phyloP scores from a whole-genome alignment of 2,888 invertebrate species.

The Diabrotica balteata region DNA sequence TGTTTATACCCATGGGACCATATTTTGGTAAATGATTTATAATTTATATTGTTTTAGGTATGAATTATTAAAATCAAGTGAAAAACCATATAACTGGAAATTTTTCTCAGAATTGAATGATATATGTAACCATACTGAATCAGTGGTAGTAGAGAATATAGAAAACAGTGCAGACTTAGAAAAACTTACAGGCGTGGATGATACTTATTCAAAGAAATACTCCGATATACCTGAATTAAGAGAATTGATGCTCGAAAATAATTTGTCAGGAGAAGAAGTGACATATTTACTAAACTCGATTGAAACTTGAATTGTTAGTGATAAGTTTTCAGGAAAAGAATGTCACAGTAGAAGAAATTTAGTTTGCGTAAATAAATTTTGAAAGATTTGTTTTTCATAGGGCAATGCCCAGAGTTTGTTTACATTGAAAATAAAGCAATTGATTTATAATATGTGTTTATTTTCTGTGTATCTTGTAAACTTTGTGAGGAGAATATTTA shows the following conservation, averaged over 20 bases:
- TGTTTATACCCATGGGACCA: too few species aligned
- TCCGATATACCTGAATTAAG: constrained; percentile 30
- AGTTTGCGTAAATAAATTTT: not conserved
- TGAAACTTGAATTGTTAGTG: constrained; percentile 13
- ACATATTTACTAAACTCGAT: constrained; percentile 28
- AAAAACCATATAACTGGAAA: constrained; percentile 24
- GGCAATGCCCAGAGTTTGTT: constrained; percentile 2
- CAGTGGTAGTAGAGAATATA: constrained; percentile 12
- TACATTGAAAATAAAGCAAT: too few species aligned
- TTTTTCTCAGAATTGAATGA: constrained; percentile 25
- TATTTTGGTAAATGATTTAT: too few species aligned
- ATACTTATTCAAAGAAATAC: constrained; percentile 20
- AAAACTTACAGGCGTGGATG: not conserved
- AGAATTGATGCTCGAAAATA: constrained; percentile 29
- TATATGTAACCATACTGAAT: constrained; percentile 18
- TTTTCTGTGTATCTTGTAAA: too few species aligned
- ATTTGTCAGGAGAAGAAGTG: constrained; percentile 29
- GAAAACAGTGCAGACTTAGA: constrained; percentile 11
- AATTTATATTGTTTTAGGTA: constrained; percentile 11
- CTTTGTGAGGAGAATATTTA: too few species aligned
- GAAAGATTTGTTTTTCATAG: constrained; percentile 5
- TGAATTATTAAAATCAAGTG: constrained; percentile 26
- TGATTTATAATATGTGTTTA: too few species aligned
- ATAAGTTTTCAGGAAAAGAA: not conserved
- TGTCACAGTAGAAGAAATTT: not conserved